Percentiles rank a stretch among this genome's conserved stretches.
phyloP scores from a whole-genome alignment of 2,888 invertebrate genomes.

The Helobdella robusta region DNA sequence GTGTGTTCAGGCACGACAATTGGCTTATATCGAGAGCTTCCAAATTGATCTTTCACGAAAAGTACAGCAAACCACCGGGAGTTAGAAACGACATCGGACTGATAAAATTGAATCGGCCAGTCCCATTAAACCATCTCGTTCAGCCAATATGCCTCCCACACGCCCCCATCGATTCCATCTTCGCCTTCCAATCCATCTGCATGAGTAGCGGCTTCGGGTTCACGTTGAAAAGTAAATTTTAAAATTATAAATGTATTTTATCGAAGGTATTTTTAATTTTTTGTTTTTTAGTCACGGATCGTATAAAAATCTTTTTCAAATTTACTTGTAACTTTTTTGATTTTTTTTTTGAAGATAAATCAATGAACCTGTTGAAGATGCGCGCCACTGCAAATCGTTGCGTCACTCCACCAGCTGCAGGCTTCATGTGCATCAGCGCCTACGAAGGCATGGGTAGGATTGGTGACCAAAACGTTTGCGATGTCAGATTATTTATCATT shows the following conservation, averaged over 20 bases:
- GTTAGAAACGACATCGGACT: not conserved
- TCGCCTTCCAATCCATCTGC: not conserved
- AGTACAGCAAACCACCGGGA: not conserved
- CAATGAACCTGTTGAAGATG: too few relatives aligned
- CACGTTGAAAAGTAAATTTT: conserved; percentile 8
- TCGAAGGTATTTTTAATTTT: not conserved
- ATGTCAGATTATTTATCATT: too few relatives aligned
- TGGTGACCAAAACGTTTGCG: too few relatives aligned
- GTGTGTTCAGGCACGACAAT: not conserved
- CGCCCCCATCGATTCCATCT: not conserved
- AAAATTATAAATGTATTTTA: not conserved
- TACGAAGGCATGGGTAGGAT: too few relatives aligned
- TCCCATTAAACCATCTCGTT: not conserved
- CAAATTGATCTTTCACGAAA: not conserved
- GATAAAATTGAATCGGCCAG: not conserved
- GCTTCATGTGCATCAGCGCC: too few relatives aligned
- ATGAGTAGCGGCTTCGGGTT: conserved; percentile 17
- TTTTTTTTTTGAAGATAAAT: too few relatives aligned
- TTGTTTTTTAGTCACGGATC: too few relatives aligned
- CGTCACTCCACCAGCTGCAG: too few relatives aligned
- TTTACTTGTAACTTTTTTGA: too few relatives aligned
- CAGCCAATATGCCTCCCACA: conserved; percentile 18
- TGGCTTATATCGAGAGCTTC: not conserved
- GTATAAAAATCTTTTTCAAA: too few relatives aligned
- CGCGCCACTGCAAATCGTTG: too few relatives aligned